Evolutionary conservation across 1,140 invertebrate species (phyloP), one percentile per base, ranked within the genome.

Genomic region (Tachypleus tridentatus): DNA sequence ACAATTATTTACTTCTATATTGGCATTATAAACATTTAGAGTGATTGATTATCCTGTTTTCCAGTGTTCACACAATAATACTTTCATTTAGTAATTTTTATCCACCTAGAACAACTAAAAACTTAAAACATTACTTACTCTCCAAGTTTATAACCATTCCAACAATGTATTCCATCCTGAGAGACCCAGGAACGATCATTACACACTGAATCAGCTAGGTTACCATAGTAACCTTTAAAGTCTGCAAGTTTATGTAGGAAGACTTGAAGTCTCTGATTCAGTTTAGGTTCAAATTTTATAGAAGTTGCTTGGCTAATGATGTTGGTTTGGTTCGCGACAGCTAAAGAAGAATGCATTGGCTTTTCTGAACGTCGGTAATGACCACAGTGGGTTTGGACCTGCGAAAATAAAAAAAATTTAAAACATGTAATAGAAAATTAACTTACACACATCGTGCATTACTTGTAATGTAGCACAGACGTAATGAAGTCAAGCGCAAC

Each of bases 141-240:
- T 64, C 68, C 65, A 4, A 64, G 9, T 49, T 54, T 7, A 8
- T 5, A 10, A 9, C 65, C 65, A 51, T 64, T 66, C 68, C 65
- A 64, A 47, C 68, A 89, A 48, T 66, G 65, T 47, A 81, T 82
- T 51, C 80, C 81, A 51, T 69, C 57, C 50, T 65, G 4, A 9
- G 68, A 66, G 5, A 65, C 65, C 64, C 81, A 80, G 5, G 79
- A 79, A 52, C 79, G 77, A 65, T 80, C 80, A 4, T 81, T 82
- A 74, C 87, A 89, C 53, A 88, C 77, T 53, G 80, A 79, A 72
- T 87, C 86, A 3, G 85, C 84, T 4, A 89, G 73, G 64, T 82
- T 82, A 47, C 79, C 80, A 72, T 87, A 88, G 71, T 88, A 86
- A 61, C 84, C 83, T 67, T 83, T 83, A 10, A 82, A 86, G 66